phyloP scores from a whole-genome alignment of 2,113 vertebrate species.

The Rhabdomys dilectus region DNA sequence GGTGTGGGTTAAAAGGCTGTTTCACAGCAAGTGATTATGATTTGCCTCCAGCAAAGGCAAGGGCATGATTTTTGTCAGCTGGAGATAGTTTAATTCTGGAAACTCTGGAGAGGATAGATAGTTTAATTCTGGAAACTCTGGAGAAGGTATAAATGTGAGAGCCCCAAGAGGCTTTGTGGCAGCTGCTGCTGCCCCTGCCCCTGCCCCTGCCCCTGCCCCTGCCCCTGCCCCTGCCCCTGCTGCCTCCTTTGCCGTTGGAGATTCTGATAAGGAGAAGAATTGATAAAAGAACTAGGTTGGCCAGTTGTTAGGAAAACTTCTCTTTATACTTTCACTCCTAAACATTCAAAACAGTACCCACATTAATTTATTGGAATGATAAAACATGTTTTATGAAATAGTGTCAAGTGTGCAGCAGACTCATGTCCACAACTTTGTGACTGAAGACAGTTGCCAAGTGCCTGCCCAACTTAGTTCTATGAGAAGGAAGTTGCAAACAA shows the following conservation, averaged over 20 bases:
- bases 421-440: neutral
- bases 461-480: neutral
- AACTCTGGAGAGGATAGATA: too few species aligned
- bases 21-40: too few species aligned
- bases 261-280: neutral
- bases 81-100: too few species aligned
- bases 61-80: too few species aligned
- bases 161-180: too few species aligned
- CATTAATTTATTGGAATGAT: constrained; percentile 3
- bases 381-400: neutral
- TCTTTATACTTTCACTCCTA: neutral
- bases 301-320: neutral
- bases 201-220: too few species aligned
- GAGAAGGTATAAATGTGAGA: too few species aligned
- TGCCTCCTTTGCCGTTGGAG: neutral
- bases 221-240: too few species aligned
- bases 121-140: too few species aligned
- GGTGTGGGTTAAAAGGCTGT: too few species aligned
- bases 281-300: neutral
- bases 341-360: neutral
- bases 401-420: neutral
- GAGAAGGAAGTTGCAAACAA: constrained; percentile 30
- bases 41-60: too few species aligned
- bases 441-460: neutral
- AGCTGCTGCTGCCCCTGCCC: too few species aligned